Evolutionary conservation across 2,797 vertebrate species (phyloP).

Genomic region (Gambusia yucatana): DNA sequence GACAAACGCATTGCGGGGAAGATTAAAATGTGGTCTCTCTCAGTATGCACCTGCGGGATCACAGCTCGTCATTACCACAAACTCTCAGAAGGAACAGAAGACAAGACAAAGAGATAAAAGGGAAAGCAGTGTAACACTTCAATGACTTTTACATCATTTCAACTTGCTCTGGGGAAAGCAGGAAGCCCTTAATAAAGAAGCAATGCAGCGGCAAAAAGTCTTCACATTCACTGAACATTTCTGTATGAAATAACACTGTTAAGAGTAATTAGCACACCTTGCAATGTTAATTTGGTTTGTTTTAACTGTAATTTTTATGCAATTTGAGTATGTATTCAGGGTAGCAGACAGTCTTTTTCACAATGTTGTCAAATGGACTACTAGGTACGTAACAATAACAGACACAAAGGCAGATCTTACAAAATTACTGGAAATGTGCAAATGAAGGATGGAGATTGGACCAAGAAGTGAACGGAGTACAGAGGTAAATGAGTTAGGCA

Average conservation of each 20-base stretch:
- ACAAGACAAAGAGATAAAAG: conserved; percentile 36
- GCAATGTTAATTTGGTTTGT: not conserved
- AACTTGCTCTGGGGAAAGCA: conserved; percentile 22
- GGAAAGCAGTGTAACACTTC: conserved; percentile 43
- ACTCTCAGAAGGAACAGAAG: conserved; percentile 21
- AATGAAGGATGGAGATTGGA: too few relatives aligned
- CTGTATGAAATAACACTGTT: not conserved
- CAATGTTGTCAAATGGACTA: too few relatives aligned
- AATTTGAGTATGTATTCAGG: not conserved
- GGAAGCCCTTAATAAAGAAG: conserved; percentile 18
- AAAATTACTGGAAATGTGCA: too few relatives aligned
- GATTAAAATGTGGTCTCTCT: conserved; percentile 59
- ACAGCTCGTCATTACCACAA: conserved; percentile 20
- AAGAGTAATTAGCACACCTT: not conserved
- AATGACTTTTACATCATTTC: conserved; percentile 55
- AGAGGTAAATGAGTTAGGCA: too few relatives aligned
- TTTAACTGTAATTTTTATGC: not conserved
- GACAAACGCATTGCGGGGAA: conserved; percentile 31
- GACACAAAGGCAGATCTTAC: too few relatives aligned
- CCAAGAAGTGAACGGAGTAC: too few relatives aligned
- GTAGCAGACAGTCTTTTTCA: not conserved
- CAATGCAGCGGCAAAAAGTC: conserved; percentile 8
- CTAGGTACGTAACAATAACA: too few relatives aligned
- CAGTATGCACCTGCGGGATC: conserved; percentile 37
- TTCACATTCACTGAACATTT: not conserved